These are phyloP conservation scores for Dasypogon diadema DNA, from an alignment of 2,888 invertebrate genomes.

Conservation along the genomic window DNA sequence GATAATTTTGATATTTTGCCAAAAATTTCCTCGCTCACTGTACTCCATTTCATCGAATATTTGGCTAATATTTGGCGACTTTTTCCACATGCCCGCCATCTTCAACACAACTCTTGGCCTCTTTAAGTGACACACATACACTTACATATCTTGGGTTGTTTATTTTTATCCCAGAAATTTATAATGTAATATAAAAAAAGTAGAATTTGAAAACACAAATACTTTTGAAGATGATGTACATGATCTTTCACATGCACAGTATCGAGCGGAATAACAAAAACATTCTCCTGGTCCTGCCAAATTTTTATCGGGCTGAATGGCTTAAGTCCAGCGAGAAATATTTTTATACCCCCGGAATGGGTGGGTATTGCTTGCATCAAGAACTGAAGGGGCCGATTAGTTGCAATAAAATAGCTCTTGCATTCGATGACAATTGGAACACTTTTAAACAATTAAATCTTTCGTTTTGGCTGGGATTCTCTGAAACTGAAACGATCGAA, in stretches of 20 bases:
- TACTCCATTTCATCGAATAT: background rate
- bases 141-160: background rate
- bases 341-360: background rate
- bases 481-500: no score
- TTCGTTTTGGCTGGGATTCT: background rate
- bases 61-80: background rate
- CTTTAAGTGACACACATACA: background rate
- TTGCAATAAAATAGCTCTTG: background rate
- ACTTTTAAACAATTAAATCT: constrained; percentile 27
- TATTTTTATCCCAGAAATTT: background rate
- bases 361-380: background rate
- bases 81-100: constrained; percentile 6
- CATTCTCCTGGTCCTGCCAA: background rate
- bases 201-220: no score
- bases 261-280: background rate
- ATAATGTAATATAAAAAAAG: no score
- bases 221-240: no score
- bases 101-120: background rate
- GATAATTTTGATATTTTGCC: constrained; percentile 52
- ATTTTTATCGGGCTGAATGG: background rate
- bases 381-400: constrained; percentile 13
- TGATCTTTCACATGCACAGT: background rate
- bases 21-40: constrained; percentile 26
- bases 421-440: background rate
- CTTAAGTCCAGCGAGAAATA: background rate